phyloP scores from a whole-genome alignment of 2,888 invertebrate genomes.

The Chymomyza procnemis region DNA sequence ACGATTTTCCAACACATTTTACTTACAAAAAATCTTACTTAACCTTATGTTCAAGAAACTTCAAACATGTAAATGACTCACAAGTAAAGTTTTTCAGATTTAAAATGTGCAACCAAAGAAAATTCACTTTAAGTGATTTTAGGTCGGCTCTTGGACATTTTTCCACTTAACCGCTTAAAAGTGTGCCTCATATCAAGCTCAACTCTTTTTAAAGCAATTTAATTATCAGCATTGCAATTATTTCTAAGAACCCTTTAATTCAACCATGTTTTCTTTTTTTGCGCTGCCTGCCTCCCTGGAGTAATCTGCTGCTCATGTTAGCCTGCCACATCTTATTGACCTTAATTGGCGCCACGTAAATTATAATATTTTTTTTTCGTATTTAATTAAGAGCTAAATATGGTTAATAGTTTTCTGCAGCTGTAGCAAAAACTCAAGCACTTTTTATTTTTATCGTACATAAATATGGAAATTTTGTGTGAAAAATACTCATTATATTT shows the following conservation, averaged over 20 bases:
- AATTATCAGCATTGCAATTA: neutral
- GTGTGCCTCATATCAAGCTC: neutral
- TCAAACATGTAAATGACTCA: no score
- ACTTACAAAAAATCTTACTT: no score
- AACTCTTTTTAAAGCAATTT: neutral
- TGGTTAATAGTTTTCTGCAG: neutral
- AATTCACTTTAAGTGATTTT: no score
- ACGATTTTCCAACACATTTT: no score
- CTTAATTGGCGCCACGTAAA: slow-evolving; percentile 32
- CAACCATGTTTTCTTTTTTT: neutral
- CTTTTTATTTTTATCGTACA: slow-evolving; percentile 21
- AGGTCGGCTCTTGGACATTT: no score
- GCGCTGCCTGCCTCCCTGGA: neutral
- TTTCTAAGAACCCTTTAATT: neutral
- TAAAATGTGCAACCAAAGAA: no score
- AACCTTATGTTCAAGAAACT: no score
- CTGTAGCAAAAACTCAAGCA: slow-evolving; percentile 24
- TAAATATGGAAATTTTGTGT: neutral
- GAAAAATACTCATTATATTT: slow-evolving; percentile 26
- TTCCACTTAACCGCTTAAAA: neutral
- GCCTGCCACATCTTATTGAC: slow-evolving; percentile 34
- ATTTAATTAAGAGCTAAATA: slow-evolving; percentile 52
- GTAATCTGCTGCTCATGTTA: neutral
- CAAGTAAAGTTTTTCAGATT: no score
- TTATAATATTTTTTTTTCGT: slow-evolving; percentile 10